Conservation (phyloP, 2,888 invertebrate genomes). For the Rhingia rostrata region DNA sequence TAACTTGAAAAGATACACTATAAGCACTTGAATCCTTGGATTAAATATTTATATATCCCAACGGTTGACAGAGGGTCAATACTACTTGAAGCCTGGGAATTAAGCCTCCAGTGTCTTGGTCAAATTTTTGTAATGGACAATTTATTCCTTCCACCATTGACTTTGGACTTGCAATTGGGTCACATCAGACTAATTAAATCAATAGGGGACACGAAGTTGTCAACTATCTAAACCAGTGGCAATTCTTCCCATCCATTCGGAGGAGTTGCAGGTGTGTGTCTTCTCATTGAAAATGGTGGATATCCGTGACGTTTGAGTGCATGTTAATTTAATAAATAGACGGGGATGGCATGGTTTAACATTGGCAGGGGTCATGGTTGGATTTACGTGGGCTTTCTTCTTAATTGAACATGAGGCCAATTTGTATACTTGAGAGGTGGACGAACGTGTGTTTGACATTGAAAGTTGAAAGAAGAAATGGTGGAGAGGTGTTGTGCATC, state of each 20-base stretch:
- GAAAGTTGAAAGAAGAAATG: background rate
- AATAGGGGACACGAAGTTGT: too few relatives aligned
- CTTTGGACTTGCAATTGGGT: slow-evolving; percentile 24
- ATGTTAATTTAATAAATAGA: background rate
- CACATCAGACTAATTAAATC: slow-evolving; percentile 17
- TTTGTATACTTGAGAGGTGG: background rate
- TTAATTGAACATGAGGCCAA: background rate
- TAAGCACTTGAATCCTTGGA: slow-evolving; percentile 12
- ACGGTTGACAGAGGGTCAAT: background rate
- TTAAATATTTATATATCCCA: too few relatives aligned
- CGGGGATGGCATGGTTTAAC: background rate
- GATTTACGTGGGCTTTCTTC: background rate
- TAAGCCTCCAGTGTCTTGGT: background rate
- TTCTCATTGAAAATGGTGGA: background rate
- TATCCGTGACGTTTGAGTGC: background rate
- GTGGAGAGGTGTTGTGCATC: too few relatives aligned
- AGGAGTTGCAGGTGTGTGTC: background rate
- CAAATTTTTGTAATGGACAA: background rate
- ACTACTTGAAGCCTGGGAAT: slow-evolving; percentile 1
- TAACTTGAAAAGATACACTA: slow-evolving; percentile 35
- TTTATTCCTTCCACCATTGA: background rate
- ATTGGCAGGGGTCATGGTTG: background rate
- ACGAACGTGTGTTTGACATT: background rate
- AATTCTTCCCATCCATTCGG: background rate
- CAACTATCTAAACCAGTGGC: too few relatives aligned